Conservation (phyloP, 1,140 invertebrate species). For the Ceratosolen solmsi region DNA sequence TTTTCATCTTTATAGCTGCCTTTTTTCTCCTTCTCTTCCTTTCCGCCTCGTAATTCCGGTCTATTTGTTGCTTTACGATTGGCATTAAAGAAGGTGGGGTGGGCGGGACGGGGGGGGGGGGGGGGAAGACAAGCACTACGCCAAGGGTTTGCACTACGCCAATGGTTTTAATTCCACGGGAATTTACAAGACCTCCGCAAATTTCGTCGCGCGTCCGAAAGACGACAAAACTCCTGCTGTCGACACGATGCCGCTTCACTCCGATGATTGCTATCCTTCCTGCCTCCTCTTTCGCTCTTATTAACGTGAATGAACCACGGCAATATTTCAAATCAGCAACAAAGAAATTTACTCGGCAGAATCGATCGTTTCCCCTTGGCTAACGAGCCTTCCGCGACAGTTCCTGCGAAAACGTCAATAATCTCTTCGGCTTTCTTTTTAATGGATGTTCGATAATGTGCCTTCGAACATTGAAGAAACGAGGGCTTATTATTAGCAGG, state of each 20-base stretch:
- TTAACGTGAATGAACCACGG: slow-evolving; percentile 1
- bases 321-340: slow-evolving; percentile 21
- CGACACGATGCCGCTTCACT: not conserved
- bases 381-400: slow-evolving; percentile 9
- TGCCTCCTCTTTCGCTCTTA: slow-evolving; percentile 25
- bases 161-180: slow-evolving; percentile 27
- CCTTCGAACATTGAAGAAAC: not conserved
- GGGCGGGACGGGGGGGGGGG: too few species aligned
- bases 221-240: slow-evolving; percentile 15
- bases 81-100: not conserved
- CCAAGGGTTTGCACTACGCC: not conserved
- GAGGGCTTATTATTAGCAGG: not conserved
- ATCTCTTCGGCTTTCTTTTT: not conserved
- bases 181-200: not conserved
- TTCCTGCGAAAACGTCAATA: slow-evolving; percentile 36
- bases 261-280: slow-evolving; percentile 27
- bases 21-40: not conserved
- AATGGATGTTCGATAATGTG: not conserved
- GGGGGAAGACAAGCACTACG: too few species aligned
- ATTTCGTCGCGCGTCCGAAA: not conserved
- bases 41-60: not conserved
- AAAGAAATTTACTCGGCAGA: slow-evolving; percentile 16
- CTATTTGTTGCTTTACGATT: not conserved
- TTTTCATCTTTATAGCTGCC: not conserved
- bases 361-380: not conserved